Percentiles rank a stretch among this genome's conserved stretches.
These are phyloP conservation scores for Neopipo cinnamomea DNA, from an alignment of 2,113 vertebrate genomes.

Conservation along the genomic window DNA sequence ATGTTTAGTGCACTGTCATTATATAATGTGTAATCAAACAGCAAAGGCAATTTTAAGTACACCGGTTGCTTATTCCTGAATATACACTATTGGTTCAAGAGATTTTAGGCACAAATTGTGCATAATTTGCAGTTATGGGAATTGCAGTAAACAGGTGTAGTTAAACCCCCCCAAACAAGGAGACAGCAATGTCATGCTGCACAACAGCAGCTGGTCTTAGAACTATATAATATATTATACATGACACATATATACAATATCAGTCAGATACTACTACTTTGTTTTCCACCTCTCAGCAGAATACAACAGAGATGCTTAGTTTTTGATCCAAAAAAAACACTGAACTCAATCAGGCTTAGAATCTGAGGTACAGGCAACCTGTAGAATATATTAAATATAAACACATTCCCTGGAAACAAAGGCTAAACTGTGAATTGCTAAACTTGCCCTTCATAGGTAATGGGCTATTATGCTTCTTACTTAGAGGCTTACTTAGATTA, in stretches of 20 bases:
- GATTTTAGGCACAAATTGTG: background rate
- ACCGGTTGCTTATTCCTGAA: background rate
- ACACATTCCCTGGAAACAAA: background rate
- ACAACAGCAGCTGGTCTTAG: background rate
- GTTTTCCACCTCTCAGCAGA: background rate
- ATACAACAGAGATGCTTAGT: background rate
- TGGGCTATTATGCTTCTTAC: background rate
- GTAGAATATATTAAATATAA: background rate
- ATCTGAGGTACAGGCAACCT: background rate
- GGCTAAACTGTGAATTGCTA: background rate
- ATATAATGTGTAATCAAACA: background rate
- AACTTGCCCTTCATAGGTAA: background rate
- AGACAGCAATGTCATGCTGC: rapidly evolving
- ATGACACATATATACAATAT: background rate
- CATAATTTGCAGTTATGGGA: background rate
- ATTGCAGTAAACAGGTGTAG: background rate
- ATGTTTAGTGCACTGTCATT: background rate
- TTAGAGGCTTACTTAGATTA: background rate
- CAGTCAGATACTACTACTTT: background rate
- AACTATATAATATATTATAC: background rate
- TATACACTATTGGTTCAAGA: background rate
- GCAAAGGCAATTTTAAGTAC: background rate
- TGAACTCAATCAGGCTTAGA: background rate
- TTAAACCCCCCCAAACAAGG: background rate
- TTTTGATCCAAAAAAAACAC: background rate